phyloP scores from a whole-genome alignment of 2,113 vertebrate genomes.

The Syrrhaptes paradoxus region DNA sequence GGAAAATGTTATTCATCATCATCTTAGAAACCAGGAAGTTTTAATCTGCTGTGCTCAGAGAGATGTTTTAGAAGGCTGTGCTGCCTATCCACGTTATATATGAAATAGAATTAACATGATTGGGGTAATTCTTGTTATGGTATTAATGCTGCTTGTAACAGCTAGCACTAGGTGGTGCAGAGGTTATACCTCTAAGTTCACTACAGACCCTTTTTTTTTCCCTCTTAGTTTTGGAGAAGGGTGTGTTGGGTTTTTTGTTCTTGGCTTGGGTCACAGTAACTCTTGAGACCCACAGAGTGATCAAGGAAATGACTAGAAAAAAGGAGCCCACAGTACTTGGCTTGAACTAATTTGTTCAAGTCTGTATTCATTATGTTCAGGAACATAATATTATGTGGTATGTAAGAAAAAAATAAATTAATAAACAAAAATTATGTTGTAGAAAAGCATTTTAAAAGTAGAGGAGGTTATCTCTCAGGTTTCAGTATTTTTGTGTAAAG shows the following conservation, averaged over 20 bases:
- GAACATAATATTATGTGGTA: neutral
- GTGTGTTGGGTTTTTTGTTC: neutral
- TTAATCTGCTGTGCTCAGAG: conserved; percentile 7
- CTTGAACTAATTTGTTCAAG: neutral
- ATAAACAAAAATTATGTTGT: neutral
- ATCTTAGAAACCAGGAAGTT: neutral
- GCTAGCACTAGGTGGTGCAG: neutral
- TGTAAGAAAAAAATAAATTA: neutral
- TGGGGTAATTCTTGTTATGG: neutral
- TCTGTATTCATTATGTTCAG: neutral
- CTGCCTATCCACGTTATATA: neutral
- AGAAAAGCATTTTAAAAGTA: neutral
- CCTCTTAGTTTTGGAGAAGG: neutral
- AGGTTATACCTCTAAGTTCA: conserved; percentile 1
- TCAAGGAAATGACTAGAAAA: neutral
- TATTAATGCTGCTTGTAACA: neutral
- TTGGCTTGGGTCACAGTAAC: neutral
- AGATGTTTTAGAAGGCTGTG: neutral
- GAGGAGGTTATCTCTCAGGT: neutral
- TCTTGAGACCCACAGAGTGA: neutral
- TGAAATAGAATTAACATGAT: neutral
- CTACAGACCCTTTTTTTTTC: neutral
- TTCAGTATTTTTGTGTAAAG: neutral
- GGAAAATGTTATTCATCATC: neutral
- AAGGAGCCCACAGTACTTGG: neutral